Conservation (phyloP, 2,797 vertebrate genomes). For the Squalus acanthias region DNA sequence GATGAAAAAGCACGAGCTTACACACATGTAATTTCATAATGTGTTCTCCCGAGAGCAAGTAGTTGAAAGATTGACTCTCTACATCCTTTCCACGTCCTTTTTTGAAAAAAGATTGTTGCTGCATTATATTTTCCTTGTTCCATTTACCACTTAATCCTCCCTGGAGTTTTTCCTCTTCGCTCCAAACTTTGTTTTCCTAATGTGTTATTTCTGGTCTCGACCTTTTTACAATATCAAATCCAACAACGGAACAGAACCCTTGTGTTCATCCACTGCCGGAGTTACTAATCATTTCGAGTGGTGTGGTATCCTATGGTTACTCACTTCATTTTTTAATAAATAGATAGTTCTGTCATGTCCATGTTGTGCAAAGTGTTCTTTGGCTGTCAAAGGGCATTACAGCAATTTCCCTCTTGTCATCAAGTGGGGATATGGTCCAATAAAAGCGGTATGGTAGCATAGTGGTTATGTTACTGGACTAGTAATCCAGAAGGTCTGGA, state of each 20-base stretch:
- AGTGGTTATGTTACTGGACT: too few species aligned
- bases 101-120: neutral
- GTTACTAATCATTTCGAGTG: neutral
- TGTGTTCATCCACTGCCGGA: neutral
- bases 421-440: neutral
- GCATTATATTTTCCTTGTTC: neutral
- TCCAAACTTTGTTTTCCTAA: neutral
- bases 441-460: neutral
- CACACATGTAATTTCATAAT: neutral
- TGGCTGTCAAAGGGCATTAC: neutral
- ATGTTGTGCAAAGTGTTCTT: neutral
- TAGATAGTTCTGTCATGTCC: neutral
- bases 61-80: neutral
- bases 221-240: neutral
- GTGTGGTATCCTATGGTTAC: neutral
- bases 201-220: neutral
- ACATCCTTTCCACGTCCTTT: neutral
- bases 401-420: neutral
- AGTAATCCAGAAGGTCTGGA: neutral
- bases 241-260: neutral
- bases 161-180: neutral
- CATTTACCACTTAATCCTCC: neutral
- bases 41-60: neutral
- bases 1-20: neutral
- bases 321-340: neutral